Evolutionary conservation across 2,888 invertebrate species (phyloP).

Genomic region (Balanococcus diminutus): DNA sequence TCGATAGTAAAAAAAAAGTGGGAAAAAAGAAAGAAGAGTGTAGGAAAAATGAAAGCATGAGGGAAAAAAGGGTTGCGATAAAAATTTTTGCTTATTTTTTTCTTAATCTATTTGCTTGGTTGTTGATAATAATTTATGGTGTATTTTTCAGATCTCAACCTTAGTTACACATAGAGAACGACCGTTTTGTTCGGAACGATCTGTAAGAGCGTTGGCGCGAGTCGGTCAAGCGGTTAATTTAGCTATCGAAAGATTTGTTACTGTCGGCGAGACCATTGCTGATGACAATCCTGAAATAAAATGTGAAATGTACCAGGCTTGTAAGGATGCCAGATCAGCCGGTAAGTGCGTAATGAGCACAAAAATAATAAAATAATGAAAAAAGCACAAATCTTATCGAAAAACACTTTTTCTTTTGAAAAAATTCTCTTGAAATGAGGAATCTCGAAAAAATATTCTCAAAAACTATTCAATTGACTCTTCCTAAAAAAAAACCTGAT

Average conservation of each 20-base stretch:
- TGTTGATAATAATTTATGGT: not conserved
- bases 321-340: conserved; percentile 93
- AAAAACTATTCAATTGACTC: no score
- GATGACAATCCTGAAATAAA: conserved; percentile 97
- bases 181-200: conserved; percentile 67
- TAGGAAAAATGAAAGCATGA: not conserved
- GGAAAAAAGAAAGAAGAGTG: not conserved
- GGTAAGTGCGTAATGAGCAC: conserved; percentile 74
- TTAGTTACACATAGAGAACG: conserved; percentile 81
- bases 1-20: not conserved
- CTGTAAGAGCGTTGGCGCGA: conserved; percentile 78
- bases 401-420: no score
- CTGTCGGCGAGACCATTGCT: conserved; percentile 97
- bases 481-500: no score
- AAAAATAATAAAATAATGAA: no score
- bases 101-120: not conserved
- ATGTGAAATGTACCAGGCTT: conserved; percentile 95
- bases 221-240: conserved; percentile 96
- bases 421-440: no score
- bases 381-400: no score
- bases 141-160: conserved; percentile 77
- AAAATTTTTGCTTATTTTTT: conserved; percentile 9
- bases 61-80: not conserved
- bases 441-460: no score
- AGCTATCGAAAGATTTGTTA: conserved; percentile 96